Percentiles rank a stretch among this genome's conserved stretches.
These are phyloP conservation scores for Pogonophryne albipinna DNA, from an alignment of 2,797 vertebrate species.

Conservation along the genomic window DNA sequence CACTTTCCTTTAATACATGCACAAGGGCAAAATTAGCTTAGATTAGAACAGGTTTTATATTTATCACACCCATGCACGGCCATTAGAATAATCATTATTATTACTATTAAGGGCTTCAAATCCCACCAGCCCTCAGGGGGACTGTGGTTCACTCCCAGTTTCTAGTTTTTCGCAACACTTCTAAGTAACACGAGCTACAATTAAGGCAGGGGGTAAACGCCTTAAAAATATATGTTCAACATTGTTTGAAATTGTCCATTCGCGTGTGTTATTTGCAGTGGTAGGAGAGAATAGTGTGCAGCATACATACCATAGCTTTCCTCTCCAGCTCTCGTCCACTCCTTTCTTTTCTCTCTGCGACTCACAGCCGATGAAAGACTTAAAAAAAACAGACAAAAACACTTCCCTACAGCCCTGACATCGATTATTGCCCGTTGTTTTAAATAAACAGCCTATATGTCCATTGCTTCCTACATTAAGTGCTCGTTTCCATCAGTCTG, in stretches of 20 bases:
- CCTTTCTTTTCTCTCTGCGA: slow-evolving; percentile 70
- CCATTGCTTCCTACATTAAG: slow-evolving; percentile 43
- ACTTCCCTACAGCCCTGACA: slow-evolving; percentile 70
- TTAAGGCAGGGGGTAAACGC: slow-evolving; percentile 34
- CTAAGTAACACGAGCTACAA: slow-evolving; percentile 19
- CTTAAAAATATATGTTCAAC: slow-evolving; percentile 1
- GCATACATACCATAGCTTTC: slow-evolving; percentile 85
- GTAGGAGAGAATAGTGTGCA: slow-evolving; percentile 34
- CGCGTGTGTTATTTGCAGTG: slow-evolving; percentile 5
- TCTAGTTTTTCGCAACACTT: slow-evolving; percentile 59
- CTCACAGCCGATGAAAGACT: slow-evolving; percentile 74
- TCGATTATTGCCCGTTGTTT: slow-evolving; percentile 57
- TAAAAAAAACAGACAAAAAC: slow-evolving; percentile 63
- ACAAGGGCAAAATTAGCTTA: background rate
- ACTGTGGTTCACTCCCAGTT: slow-evolving; percentile 67
- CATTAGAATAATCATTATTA: slow-evolving; percentile 42
- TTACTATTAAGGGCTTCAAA: slow-evolving; percentile 44
- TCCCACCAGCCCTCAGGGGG: slow-evolving; percentile 37
- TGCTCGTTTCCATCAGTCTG: slow-evolving; percentile 57
- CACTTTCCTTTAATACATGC: slow-evolving; percentile 53
- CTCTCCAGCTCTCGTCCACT: slow-evolving; percentile 71
- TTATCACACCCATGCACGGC: background rate
- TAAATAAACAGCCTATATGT: slow-evolving; percentile 44
- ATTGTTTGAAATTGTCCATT: slow-evolving; percentile 6
- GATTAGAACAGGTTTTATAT: background rate